Conservation (phyloP, 2,113 vertebrate genomes). For the Coracopsis vasa region DNA sequence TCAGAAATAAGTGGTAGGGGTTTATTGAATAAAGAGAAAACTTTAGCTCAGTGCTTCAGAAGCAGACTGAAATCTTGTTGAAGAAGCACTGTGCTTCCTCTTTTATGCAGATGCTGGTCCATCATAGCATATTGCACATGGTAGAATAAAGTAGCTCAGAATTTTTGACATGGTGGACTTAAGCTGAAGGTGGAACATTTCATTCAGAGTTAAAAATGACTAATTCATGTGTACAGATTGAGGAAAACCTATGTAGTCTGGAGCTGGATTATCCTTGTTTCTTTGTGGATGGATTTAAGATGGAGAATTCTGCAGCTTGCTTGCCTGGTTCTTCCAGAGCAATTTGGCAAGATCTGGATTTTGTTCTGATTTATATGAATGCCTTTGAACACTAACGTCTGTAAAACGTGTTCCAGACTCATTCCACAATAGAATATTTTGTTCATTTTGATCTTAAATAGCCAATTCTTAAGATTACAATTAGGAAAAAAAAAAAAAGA, state of each 20-base stretch:
- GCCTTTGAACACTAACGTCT: constrained; percentile 55
- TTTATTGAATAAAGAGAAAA: background rate
- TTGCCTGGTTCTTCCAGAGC: constrained; percentile 10
- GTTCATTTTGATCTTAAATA: constrained; percentile 51
- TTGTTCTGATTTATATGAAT: constrained; percentile 46
- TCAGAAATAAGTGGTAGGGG: background rate
- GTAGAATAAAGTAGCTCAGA: background rate
- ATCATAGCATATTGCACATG: background rate
- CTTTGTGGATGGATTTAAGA: background rate
- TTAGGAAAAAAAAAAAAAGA: background rate
- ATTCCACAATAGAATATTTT: constrained; percentile 57
- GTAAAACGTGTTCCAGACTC: constrained; percentile 18
- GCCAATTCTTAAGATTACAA: background rate
- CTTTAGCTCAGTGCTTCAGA: background rate
- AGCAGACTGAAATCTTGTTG: background rate
- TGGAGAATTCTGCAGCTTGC: background rate
- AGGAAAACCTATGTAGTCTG: background rate
- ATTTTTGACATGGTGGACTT: background rate
- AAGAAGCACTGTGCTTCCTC: background rate
- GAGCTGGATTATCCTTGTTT: background rate
- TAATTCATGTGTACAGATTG: background rate
- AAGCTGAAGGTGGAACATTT: background rate
- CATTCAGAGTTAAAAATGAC: background rate
- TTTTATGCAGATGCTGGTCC: background rate
- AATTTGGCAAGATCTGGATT: constrained; percentile 29